Evolutionary conservation across 2,888 invertebrate species (phyloP).

Genomic region (Thelaira solivaga): DNA sequence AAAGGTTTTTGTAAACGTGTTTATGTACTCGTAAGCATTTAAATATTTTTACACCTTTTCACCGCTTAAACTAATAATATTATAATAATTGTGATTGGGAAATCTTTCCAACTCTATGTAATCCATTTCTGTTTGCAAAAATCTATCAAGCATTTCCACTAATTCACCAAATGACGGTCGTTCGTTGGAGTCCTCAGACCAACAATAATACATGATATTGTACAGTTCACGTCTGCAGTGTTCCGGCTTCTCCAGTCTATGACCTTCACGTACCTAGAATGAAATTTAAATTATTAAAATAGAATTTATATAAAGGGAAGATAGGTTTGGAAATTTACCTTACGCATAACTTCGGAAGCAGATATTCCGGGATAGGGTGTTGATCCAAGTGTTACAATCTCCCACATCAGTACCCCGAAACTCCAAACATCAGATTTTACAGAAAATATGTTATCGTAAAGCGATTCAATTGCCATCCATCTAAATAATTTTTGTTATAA

Average conservation of each 20-base stretch:
- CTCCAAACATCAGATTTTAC: conserved; percentile 97
- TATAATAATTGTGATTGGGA: conserved; percentile 95
- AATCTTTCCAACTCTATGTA: conserved; percentile 95
- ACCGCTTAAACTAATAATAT: conserved; percentile 89
- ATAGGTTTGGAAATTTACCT: conserved; percentile 79
- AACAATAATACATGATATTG: conserved; percentile 97
- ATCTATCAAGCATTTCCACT: conserved; percentile 86
- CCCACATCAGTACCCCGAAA: conserved; percentile 96
- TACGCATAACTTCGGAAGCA: conserved; percentile 93
- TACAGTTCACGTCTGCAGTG: conserved; percentile 95
- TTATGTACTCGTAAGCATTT: too few species aligned
- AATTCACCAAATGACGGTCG: conserved; percentile 91
- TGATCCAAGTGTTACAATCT: conserved; percentile 95
- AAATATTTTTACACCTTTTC: conserved; percentile 81
- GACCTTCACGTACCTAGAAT: conserved; percentile 88
- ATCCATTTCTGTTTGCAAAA: conserved; percentile 93
- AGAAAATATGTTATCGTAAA: conserved; percentile 95
- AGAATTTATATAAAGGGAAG: not conserved
- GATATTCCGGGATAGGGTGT: conserved; percentile 96
- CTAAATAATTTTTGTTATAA: too few species aligned
- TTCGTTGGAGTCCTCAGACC: conserved; percentile 90
- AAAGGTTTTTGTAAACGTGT: too few species aligned
- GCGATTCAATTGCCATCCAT: conserved; percentile 98
- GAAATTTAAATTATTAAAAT: not conserved
- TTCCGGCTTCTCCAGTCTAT: conserved; percentile 93